A percentile compares a stretch with the other conserved stretches of the same genome.
phyloP scores from a whole-genome alignment of 1,140 invertebrate genomes.

The Drosophila santomea region DNA sequence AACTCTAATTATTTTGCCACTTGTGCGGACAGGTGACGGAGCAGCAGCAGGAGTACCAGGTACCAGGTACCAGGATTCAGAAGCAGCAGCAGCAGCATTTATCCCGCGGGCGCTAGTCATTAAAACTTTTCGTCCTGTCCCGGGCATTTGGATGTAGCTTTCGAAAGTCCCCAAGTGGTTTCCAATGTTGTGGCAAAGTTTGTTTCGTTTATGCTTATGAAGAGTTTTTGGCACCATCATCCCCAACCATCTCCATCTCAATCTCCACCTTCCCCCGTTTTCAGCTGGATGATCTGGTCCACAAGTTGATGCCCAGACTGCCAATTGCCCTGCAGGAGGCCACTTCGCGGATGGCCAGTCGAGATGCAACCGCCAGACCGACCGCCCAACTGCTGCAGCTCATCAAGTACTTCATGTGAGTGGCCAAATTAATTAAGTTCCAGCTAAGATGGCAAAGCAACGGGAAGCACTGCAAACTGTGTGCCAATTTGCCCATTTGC shows the following conservation, averaged over 20 bases:
- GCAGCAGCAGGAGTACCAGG: constrained; percentile 8
- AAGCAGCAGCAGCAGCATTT: constrained; percentile 3
- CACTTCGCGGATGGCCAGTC: constrained; percentile 91
- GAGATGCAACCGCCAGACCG: constrained; percentile 92
- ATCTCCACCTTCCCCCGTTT: constrained; percentile 21
- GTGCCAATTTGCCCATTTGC: constrained; percentile 62
- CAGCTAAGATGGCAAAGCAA: constrained; percentile 49
- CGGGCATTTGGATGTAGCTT: constrained; percentile 14
- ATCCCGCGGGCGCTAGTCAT: constrained; percentile 57
- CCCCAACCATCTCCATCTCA: too few relatives aligned
- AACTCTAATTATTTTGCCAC: constrained; percentile 81
- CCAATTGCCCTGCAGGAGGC: constrained; percentile 95
- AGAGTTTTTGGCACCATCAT: constrained; percentile 2
- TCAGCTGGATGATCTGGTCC: constrained; percentile 92
- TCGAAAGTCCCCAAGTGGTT: constrained; percentile 58
- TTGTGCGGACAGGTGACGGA: constrained; percentile 55
- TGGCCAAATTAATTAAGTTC: constrained; percentile 77
- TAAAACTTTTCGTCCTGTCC: constrained; percentile 67
- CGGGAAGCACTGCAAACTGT: constrained; percentile 31
- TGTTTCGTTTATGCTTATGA: constrained; percentile 46
- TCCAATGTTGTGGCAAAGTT: constrained; percentile 69
- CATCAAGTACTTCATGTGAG: constrained; percentile 95
- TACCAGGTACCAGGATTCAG: constrained; percentile 1
- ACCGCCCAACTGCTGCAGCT: constrained; percentile 94
- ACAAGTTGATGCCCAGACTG: constrained; percentile 90